Percentiles rank a stretch among this genome's conserved stretches.
Evolutionary conservation across 2,113 vertebrate species (phyloP).

Genomic region (Eretmodus cyanostictus): DNA sequence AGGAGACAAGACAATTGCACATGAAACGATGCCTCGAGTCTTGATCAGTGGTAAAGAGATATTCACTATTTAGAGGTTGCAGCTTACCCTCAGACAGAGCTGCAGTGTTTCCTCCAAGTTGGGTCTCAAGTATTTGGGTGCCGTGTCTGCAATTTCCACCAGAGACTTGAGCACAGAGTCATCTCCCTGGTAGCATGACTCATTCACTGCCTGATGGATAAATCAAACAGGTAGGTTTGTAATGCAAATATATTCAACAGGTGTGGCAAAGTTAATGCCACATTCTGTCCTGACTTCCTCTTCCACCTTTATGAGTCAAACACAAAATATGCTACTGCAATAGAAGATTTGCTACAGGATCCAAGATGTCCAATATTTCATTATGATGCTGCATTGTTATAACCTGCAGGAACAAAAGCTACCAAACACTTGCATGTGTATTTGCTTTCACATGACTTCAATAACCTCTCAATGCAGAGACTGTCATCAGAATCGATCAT

Average conservation of each 20-base stretch:
- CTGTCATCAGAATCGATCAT: not conserved
- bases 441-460: not conserved
- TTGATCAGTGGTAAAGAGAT: not conserved
- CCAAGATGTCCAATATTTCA: not conserved
- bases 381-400: not conserved
- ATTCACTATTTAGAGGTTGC: no score
- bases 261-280: not conserved
- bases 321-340: not conserved
- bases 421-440: rapidly evolving
- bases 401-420: not conserved
- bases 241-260: not conserved
- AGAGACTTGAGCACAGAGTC: slow-evolving; percentile 96
- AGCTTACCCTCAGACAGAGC: slow-evolving; percentile 83
- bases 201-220: slow-evolving; percentile 83
- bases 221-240: not conserved
- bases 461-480: not conserved
- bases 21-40: not conserved
- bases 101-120: slow-evolving; percentile 93
- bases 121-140: slow-evolving; percentile 92
- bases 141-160: slow-evolving; percentile 95
- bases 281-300: not conserved
- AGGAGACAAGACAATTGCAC: not conserved
- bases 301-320: not conserved
- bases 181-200: slow-evolving; percentile 92
- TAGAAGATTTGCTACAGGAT: not conserved